These are phyloP conservation scores for Callopanchax toddi DNA, from an alignment of 2,113 vertebrate species.

Conservation along the genomic window DNA sequence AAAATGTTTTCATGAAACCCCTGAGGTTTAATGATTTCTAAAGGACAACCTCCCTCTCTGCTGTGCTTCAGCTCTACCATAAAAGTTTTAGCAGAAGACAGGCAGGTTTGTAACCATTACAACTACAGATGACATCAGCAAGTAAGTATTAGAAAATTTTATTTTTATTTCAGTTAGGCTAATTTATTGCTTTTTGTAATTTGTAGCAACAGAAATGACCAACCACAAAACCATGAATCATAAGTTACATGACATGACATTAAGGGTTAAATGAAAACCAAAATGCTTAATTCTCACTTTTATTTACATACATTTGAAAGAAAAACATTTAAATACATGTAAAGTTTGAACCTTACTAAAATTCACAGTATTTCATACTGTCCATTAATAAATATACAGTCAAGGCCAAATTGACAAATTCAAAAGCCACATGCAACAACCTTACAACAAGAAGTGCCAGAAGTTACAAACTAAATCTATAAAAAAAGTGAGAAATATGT, in stretches of 20 bases:
- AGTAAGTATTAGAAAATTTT: no score
- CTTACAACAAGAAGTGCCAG: slow-evolving; percentile 16
- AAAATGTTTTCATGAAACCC: no score
- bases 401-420: slow-evolving; percentile 45
- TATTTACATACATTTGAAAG: slow-evolving; percentile 44
- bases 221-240: not conserved
- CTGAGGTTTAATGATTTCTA: not conserved
- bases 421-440: slow-evolving; percentile 20
- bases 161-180: no score
- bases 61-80: not conserved
- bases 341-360: slow-evolving; percentile 19
- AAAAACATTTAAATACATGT: not conserved
- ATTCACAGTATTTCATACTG: slow-evolving; percentile 10
- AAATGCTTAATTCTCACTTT: slow-evolving; percentile 26
- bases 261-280: not conserved
- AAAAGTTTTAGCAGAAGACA: not conserved
- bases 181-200: no score
- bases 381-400: slow-evolving; percentile 39
- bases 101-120: no score
- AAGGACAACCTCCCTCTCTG: not conserved
- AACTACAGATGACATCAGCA: no score
- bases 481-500: slow-evolving; percentile 1
- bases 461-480: slow-evolving; percentile 11
- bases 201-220: no score
- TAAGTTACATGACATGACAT: not conserved